Percentiles rank a stretch among this genome's conserved stretches.
These are phyloP conservation scores for Avahi laniger DNA, from an alignment of 2,797 vertebrate species.

Conservation along the genomic window DNA sequence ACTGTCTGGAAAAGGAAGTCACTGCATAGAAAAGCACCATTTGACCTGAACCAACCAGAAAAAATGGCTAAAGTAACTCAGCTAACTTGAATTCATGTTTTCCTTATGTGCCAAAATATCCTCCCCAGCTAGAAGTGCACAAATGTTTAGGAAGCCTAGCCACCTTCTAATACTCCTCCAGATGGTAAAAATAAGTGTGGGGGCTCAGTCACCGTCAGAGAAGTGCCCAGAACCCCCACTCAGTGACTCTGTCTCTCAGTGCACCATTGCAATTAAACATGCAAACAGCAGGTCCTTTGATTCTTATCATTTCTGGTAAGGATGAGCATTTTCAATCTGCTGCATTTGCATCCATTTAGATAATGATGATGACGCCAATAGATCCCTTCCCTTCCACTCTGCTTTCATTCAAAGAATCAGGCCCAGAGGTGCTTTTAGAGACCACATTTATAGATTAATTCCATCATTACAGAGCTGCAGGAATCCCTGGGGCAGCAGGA, in stretches of 20 bases:
- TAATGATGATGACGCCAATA: conserved; percentile 41
- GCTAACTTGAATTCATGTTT: not conserved
- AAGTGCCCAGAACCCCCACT: not conserved
- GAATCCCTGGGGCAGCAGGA: conserved; percentile 23
- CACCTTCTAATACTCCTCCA: not conserved
- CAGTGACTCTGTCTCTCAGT: not conserved
- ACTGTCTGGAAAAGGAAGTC: not conserved
- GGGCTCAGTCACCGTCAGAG: not conserved
- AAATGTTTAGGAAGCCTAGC: conserved; percentile 4
- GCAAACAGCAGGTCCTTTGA: not conserved
- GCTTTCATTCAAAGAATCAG: conserved; percentile 44
- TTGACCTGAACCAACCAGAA: not conserved
- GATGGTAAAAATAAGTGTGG: not conserved
- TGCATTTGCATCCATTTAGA: conserved; percentile 62
- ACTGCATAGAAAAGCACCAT: not conserved
- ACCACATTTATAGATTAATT: conserved; percentile 42
- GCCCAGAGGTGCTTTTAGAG: conserved; percentile 55
- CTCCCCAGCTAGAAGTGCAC: not conserved
- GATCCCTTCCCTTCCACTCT: conserved; percentile 2
- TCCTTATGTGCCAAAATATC: not conserved
- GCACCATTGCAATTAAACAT: conserved; percentile 21
- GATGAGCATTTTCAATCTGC: conserved; percentile 24
- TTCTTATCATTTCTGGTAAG: conserved; percentile 19
- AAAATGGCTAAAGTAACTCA: not conserved
- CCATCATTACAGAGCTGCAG: not conserved